A percentile compares a stretch with the other conserved stretches of the same genome.
Evolutionary conservation across 2,113 vertebrate species (phyloP).

Genomic region (Platanista minor): DNA sequence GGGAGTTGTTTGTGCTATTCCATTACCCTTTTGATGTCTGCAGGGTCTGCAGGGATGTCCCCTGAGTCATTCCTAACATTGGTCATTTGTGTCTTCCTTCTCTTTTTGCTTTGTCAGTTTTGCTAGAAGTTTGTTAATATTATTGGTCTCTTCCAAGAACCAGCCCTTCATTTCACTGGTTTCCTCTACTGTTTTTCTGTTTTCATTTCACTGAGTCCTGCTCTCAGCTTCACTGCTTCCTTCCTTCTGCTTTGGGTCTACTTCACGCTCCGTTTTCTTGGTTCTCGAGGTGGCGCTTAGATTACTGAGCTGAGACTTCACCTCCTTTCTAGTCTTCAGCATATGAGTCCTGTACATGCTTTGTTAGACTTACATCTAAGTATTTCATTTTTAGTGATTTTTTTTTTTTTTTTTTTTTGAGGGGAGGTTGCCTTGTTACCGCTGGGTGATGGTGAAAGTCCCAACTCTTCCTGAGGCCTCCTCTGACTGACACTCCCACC

Average conservation of each 20-base stretch:
- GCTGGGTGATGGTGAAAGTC: fast-evolving
- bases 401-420: background rate
- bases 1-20: background rate
- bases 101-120: background rate
- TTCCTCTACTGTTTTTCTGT: background rate
- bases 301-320: background rate
- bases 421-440: background rate
- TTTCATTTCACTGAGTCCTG: background rate
- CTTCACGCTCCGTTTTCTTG: background rate
- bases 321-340: background rate
- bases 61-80: fast-evolving
- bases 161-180: fast-evolving
- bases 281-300: background rate
- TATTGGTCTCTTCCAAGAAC: background rate
- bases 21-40: fast-evolving
- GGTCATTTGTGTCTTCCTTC: no score
- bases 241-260: background rate
- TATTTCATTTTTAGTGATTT: background rate
- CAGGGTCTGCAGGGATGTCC: fast-evolving
- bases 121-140: no score
- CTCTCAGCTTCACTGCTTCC: background rate
- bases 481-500: no score
- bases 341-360: background rate
- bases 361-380: background rate
- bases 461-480: background rate